Evolutionary conservation across 2,113 vertebrate species (phyloP).

Genomic region (Clarias magur): DNA sequence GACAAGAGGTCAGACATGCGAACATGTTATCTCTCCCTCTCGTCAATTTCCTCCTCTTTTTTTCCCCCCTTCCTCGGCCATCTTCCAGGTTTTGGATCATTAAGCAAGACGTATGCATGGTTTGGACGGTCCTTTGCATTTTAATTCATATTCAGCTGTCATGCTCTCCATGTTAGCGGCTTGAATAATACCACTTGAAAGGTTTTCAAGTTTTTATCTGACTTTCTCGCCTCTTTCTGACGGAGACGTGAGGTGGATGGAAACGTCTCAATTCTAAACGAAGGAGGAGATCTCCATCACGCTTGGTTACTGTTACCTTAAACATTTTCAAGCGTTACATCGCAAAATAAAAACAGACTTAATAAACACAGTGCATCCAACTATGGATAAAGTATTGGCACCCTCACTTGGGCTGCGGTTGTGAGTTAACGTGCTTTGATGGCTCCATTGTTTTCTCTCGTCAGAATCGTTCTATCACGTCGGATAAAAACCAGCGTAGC

Average conservation of each 20-base stretch:
- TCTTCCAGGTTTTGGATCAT: conserved; percentile 25
- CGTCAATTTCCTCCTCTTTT: not conserved
- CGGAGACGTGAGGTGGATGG: not conserved
- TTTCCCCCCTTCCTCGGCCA: not conserved
- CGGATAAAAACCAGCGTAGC: not conserved
- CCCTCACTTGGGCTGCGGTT: not conserved
- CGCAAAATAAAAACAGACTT: too few species aligned
- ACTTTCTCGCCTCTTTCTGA: not conserved
- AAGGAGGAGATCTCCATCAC: not conserved
- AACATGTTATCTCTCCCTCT: not conserved
- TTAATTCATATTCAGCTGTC: conserved; percentile 37
- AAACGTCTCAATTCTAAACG: not conserved
- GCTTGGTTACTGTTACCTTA: not conserved
- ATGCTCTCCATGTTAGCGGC: not conserved
- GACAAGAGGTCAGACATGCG: conserved; percentile 40
- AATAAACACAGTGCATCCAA: not conserved
- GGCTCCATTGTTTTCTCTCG: not conserved
- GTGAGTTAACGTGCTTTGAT: not conserved
- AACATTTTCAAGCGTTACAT: not conserved
- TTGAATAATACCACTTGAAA: not conserved
- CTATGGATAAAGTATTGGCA: not conserved
- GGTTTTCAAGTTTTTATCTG: conserved; percentile 10
- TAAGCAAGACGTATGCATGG: conserved; percentile 30
- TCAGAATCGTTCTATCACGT: not conserved
- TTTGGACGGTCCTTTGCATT: conserved; percentile 41